Base-by-base conservation (phyloP, 2,888 invertebrate genomes). In the Cenopis cana region DNA sequence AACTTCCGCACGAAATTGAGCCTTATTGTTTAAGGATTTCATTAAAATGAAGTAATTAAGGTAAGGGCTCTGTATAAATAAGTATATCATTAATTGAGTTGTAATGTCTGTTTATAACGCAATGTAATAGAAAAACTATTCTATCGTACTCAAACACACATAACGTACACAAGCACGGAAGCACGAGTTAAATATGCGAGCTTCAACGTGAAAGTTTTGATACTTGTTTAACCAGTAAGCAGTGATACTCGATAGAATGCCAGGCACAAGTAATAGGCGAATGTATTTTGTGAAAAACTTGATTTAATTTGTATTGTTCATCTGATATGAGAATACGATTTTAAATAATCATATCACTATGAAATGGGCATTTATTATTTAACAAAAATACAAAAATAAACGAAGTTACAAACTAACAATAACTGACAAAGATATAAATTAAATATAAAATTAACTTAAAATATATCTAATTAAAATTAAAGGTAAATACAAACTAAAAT, bases 141-240 rank as follows among this genome's bases (percentile, higher is more conserved):
- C n/a, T 46, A 14, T 46, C n/a, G n/a, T 12, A 46, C n/a, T 46
- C 46, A 12, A 46, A 24, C 24, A 24, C 24, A 24, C 1, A 4
- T 24, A 46, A 46, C n/a, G n/a, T n/a, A n/a, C n/a, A n/a, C n/a
- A 46, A n/a, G 12, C 52, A 20, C 12, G 14, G 46, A 46, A 60
- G 46, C 46, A 46, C 10, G 9, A 24, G 18, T 36, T 10, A 46
- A 14, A 36, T 74, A 73, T 72, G 62, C 72, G 76, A 78, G 54
- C 59, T 54, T 54, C 17, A 11, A 49, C 59, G 70, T 70, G 65
- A 70, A 70, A 70, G 70, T 70, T 66, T 18, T 24, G 14, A 65
- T 60, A 66, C 70, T 65, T 66, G 70, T 60, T 59, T 55, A 60
- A 70, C 65, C 65, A 66, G 65, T 54, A 54, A 70, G 20, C 12